Conservation (phyloP, 2,888 invertebrate genomes). For the Criorhina ranunculi region DNA sequence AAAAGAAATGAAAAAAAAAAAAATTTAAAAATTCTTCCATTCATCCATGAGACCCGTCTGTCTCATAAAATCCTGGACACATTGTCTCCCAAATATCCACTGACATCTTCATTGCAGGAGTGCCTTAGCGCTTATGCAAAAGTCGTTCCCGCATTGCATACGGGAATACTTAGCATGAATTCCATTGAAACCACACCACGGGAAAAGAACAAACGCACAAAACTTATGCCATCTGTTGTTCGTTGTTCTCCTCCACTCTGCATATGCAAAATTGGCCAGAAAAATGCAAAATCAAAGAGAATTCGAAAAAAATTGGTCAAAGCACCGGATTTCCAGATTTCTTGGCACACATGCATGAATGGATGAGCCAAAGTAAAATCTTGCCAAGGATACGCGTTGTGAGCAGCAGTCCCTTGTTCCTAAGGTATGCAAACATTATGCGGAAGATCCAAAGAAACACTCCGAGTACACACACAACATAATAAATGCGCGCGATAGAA, state of each 20-base stretch:
- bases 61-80: slow-evolving; percentile 75
- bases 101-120: slow-evolving; percentile 74
- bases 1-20: slow-evolving; percentile 3
- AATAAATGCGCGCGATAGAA: slow-evolving; percentile 79
- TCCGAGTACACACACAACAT: slow-evolving; percentile 46
- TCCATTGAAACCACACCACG: slow-evolving; percentile 23
- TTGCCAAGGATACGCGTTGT: slow-evolving; percentile 55
- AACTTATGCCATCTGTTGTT: slow-evolving; percentile 60
- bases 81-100: slow-evolving; percentile 72
- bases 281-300: slow-evolving; percentile 46
- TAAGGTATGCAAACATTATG: slow-evolving; percentile 72
- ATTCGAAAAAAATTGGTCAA: slow-evolving; percentile 64
- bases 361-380: slow-evolving; percentile 35
- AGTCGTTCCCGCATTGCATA: slow-evolving; percentile 17
- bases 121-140: slow-evolving; percentile 56
- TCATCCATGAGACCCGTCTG: slow-evolving; percentile 72
- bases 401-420: slow-evolving; percentile 11
- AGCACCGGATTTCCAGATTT: slow-evolving; percentile 48
- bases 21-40: slow-evolving; percentile 43
- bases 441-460: slow-evolving; percentile 49
- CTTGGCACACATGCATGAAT: slow-evolving; percentile 53
- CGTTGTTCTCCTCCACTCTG: slow-evolving; percentile 4
- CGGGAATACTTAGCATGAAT: slow-evolving; percentile 41
- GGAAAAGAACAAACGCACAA: slow-evolving; percentile 55
- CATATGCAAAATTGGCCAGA: slow-evolving; percentile 59